These are phyloP conservation scores for Neuroterus valhalla DNA, from an alignment of 1,140 invertebrate species.

Conservation along the genomic window DNA sequence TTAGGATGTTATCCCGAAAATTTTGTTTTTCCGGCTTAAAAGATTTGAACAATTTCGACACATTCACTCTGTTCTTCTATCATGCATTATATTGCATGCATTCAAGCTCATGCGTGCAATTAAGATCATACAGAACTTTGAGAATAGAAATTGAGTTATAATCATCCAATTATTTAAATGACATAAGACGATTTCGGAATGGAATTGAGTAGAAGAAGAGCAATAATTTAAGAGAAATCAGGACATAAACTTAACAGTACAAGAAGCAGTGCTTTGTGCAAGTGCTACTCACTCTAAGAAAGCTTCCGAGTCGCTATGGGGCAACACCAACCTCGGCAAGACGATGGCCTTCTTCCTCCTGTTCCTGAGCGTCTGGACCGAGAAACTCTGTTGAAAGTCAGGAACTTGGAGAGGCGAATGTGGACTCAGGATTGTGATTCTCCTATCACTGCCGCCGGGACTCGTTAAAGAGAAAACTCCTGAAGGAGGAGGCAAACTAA, in stretches of 20 bases:
- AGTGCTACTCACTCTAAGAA: conserved; percentile 78
- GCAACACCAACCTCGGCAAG: conserved; percentile 84
- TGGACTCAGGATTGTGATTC: conserved; percentile 83
- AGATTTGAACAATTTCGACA: not conserved
- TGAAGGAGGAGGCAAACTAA: conserved; percentile 81
- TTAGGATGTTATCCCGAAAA: no score
- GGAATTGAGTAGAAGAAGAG: no score
- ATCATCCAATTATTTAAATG: not conserved
- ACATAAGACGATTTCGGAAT: conserved; percentile 8
- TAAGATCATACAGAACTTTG: no score
- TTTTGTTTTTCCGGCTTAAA: no score
- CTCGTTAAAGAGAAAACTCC: conserved; percentile 74
- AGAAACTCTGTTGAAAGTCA: conserved; percentile 78
- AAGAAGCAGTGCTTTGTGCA: conserved; percentile 19
- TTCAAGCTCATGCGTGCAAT: not conserved
- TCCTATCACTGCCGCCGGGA: conserved; percentile 76
- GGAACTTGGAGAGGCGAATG: conserved; percentile 80
- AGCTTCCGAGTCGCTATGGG: conserved; percentile 82
- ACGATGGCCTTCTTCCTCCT: conserved; percentile 83
- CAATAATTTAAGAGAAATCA: no score
- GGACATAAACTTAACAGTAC: no score
- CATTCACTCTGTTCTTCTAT: no score
- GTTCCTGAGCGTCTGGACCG: conserved; percentile 76
- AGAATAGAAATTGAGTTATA: no score
- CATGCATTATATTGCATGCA: not conserved